Percentiles rank a stretch among this genome's conserved stretches.
phyloP scores from a whole-genome alignment of 2,888 invertebrate genomes.

The Urechis unicinctus region DNA sequence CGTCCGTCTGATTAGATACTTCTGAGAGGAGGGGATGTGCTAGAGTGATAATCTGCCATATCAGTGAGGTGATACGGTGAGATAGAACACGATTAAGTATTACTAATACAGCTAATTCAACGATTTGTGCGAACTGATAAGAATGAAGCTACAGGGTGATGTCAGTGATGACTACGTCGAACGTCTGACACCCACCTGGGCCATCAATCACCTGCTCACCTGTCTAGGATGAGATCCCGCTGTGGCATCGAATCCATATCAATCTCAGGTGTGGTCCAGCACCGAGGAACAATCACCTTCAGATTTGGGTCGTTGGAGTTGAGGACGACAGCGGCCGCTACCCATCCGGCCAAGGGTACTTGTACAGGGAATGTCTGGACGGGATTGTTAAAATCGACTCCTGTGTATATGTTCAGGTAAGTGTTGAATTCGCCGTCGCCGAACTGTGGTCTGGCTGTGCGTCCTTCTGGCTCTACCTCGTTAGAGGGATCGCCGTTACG shows the following conservation, averaged over 20 bases:
- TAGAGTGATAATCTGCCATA: too few relatives aligned
- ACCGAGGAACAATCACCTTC: conserved; percentile 34
- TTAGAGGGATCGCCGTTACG: conserved; percentile 25
- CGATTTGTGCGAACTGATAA: too few relatives aligned
- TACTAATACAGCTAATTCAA: too few relatives aligned
- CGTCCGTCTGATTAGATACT: too few relatives aligned
- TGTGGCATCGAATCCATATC: conserved; percentile 18
- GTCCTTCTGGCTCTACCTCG: conserved; percentile 8
- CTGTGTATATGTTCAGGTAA: conserved; percentile 1
- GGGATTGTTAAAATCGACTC: not conserved
- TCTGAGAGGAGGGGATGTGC: too few relatives aligned
- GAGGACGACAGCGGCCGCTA: conserved; percentile 31
- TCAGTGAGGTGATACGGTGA: too few relatives aligned
- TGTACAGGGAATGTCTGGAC: conserved; percentile 24
- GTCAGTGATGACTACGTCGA: too few relatives aligned
- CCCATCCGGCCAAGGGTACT: conserved; percentile 31
- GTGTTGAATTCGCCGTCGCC: conserved; percentile 10
- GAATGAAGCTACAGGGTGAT: too few relatives aligned
- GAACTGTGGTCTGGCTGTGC: conserved; percentile 8
- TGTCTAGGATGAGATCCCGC: conserved; percentile 30
- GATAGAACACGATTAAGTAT: too few relatives aligned
- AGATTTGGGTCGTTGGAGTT: conserved; percentile 26
- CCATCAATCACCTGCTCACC: too few relatives aligned
- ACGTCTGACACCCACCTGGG: too few relatives aligned
- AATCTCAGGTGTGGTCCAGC: conserved; percentile 31